Evolutionary conservation across 1,140 invertebrate genomes (phyloP).

Genomic region (Sycobia sp.): DNA sequence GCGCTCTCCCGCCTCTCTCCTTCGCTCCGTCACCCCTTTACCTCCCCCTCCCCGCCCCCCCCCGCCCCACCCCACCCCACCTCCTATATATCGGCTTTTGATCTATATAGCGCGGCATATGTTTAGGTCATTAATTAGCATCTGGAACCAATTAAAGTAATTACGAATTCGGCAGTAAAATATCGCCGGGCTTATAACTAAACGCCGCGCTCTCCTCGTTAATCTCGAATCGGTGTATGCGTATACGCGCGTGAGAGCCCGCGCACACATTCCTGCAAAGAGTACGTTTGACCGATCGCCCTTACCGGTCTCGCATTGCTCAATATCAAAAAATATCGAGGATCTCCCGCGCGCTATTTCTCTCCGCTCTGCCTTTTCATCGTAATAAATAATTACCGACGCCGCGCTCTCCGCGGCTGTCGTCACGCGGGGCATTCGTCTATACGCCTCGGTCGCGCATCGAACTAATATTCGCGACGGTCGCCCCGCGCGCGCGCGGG

Average conservation of each 20-base stretch:
- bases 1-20: constrained; percentile 26
- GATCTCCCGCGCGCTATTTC: constrained; percentile 4
- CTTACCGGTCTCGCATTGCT: constrained; percentile 35
- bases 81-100: constrained; percentile 47
- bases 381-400: constrained; percentile 7
- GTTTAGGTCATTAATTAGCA: constrained; percentile 59
- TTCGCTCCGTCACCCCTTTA: too few species aligned
- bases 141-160: constrained; percentile 59
- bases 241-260: neutral
- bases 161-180: constrained; percentile 55
- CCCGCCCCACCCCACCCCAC: too few species aligned
- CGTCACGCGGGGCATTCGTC: constrained; percentile 4
- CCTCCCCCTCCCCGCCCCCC: too few species aligned
- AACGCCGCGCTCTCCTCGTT: constrained; percentile 32
- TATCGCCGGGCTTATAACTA: constrained; percentile 38
- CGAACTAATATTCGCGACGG: neutral
- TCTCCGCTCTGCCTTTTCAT: constrained; percentile 2
- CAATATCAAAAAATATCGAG: constrained; percentile 23
- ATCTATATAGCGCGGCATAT: constrained; percentile 54
- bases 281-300: constrained; percentile 3
- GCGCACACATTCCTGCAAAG: neutral
- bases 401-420: neutral
- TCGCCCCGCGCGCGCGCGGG: too few species aligned
- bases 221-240: constrained; percentile 28
- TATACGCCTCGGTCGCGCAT: neutral